A percentile compares a stretch with the other conserved stretches of the same genome.
phyloP scores from a whole-genome alignment of 2,797 vertebrate genomes.

The Tamandua tetradactyla region DNA sequence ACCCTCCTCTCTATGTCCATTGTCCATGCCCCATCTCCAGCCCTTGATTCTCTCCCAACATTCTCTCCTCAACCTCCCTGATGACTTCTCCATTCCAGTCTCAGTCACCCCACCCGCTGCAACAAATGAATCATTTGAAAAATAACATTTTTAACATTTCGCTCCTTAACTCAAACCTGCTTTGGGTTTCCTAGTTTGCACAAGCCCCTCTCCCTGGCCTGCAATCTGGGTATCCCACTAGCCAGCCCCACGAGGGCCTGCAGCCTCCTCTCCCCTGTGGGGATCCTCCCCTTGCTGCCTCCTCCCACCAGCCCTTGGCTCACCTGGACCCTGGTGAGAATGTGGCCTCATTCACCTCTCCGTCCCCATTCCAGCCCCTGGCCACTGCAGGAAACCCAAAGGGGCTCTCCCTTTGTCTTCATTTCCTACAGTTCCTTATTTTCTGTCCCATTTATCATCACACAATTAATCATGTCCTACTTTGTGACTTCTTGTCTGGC shows the following conservation, averaged over 20 bases:
- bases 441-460: constrained; percentile 66
- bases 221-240: background rate
- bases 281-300: background rate
- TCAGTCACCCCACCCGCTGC: background rate
- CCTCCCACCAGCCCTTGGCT: background rate
- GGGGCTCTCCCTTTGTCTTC: background rate
- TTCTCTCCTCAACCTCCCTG: background rate
- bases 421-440: background rate
- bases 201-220: background rate
- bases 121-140: background rate
- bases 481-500: background rate
- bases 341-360: background rate
- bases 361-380: background rate
- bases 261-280: background rate
- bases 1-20: too few species aligned
- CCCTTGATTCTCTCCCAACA: background rate
- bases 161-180: background rate
- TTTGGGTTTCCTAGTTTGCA: background rate
- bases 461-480: constrained; percentile 62
- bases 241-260: background rate
- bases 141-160: background rate
- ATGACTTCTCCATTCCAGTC: background rate
- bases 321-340: background rate
- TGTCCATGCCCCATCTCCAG: background rate
- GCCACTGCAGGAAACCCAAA: background rate